These are phyloP conservation scores for Nemurella pictetii DNA, from an alignment of 2,888 invertebrate genomes.

Conservation along the genomic window DNA sequence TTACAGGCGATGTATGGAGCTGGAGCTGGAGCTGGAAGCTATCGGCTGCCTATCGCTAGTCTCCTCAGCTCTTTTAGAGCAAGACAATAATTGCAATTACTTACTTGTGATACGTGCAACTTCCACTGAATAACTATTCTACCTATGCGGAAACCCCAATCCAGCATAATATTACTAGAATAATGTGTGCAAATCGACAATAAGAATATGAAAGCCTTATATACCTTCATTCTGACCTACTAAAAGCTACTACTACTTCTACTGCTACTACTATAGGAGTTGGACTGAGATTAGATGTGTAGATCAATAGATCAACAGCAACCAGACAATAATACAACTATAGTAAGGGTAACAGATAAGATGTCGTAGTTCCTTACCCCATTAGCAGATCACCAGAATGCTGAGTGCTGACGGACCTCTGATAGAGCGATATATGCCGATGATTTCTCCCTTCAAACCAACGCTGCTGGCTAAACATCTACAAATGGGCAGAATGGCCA, in stretches of 20 bases:
- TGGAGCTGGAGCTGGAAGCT: neutral
- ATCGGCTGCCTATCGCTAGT: neutral
- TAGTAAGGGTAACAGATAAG: neutral
- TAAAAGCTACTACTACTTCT: too few relatives aligned
- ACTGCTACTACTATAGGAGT: constrained; percentile 3
- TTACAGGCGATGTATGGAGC: neutral
- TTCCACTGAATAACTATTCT: constrained; percentile 9
- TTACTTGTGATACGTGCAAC: constrained; percentile 20
- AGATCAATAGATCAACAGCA: neutral
- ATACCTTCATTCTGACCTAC: constrained; percentile 10
- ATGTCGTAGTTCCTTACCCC: neutral
- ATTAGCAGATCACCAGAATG: neutral
- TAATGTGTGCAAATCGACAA: constrained; percentile 33
- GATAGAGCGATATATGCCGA: neutral
- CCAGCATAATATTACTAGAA: constrained; percentile 12
- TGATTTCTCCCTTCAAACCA: neutral
- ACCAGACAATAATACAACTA: neutral
- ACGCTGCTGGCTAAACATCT: neutral
- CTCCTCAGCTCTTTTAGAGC: neutral
- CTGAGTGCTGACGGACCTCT: neutral
- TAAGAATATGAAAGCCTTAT: constrained; percentile 28
- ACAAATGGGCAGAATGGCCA: neutral
- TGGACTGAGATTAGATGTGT: neutral
- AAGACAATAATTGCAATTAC: neutral
- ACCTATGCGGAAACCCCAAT: constrained; percentile 11